Percentiles rank a stretch among this genome's conserved stretches.
phyloP scores from a whole-genome alignment of 2,888 invertebrate species.

The Lasioglossum vierecki region DNA sequence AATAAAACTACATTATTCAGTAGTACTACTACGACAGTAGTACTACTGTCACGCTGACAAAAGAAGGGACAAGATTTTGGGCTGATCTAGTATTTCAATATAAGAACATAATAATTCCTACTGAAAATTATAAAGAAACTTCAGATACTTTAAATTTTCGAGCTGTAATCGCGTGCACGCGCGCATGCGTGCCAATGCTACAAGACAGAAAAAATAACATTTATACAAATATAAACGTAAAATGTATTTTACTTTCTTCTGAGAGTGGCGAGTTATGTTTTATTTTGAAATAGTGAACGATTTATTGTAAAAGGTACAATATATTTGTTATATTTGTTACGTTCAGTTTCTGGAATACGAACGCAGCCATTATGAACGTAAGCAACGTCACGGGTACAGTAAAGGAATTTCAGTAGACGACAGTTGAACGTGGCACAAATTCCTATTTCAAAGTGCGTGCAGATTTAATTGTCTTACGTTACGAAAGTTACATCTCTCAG shows the following conservation, averaged over 20 bases:
- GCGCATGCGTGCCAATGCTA: neutral
- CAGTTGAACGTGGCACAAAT: constrained; percentile 58
- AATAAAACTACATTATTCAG: neutral
- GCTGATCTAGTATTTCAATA: neutral
- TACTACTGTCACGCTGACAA: neutral
- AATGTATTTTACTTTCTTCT: neutral
- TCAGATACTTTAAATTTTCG: constrained; percentile 1
- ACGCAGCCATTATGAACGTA: constrained; percentile 66
- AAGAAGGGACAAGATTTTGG: neutral
- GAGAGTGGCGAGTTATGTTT: neutral
- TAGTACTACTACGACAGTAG: neutral
- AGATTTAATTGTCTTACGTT: constrained; percentile 23
- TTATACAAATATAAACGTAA: neutral
- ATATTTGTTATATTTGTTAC: constrained; percentile 1
- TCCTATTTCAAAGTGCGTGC: constrained; percentile 35
- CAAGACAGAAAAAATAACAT: neutral
- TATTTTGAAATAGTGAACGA: no score
- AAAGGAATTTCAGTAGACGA: constrained; percentile 57
- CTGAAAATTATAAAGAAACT: neutral
- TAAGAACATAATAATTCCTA: neutral
- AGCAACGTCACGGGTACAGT: constrained; percentile 62
- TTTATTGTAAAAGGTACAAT: neutral
- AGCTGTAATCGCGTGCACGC: neutral
- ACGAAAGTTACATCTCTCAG: constrained; percentile 37
- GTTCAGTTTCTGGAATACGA: constrained; percentile 23